phyloP scores from a whole-genome alignment of 1,140 invertebrate species.

The Zaprionus inermis region DNA sequence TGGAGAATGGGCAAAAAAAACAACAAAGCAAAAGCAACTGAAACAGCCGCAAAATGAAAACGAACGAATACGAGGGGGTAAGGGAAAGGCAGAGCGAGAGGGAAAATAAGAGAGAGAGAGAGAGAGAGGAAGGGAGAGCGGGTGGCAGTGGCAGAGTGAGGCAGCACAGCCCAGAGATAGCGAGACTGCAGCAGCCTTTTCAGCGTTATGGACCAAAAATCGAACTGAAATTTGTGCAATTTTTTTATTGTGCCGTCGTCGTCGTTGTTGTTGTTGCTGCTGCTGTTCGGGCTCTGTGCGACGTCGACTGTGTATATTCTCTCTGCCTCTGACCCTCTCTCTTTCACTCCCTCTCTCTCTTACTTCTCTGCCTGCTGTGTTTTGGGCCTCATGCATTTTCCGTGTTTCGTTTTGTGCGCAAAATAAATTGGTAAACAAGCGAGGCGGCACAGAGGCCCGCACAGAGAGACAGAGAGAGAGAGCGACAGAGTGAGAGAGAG shows the following conservation, averaged over 20 bases:
- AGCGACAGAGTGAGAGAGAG: slow-evolving; percentile 19
- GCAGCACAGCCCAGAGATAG: slow-evolving; percentile 30
- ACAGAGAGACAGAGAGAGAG: slow-evolving; percentile 11
- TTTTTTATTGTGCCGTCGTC: slow-evolving; percentile 39
- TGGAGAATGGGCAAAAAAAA: slow-evolving; percentile 10
- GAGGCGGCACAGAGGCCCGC: slow-evolving; percentile 45
- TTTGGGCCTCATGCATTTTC: slow-evolving; percentile 72
- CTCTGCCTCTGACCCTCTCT: slow-evolving; percentile 47
- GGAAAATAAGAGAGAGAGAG: not conserved
- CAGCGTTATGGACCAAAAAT: slow-evolving; percentile 76
- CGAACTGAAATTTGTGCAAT: slow-evolving; percentile 72
- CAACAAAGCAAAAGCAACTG: slow-evolving; percentile 22
- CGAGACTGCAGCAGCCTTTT: slow-evolving; percentile 33
- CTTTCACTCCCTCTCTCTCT: slow-evolving; percentile 16
- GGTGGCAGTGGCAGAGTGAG: too few species aligned
- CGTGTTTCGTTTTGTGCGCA: slow-evolving; percentile 80
- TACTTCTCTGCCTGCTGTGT: slow-evolving; percentile 14
- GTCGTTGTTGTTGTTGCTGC: not conserved
- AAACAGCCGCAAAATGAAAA: slow-evolving; percentile 42
- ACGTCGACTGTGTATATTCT: slow-evolving; percentile 60
- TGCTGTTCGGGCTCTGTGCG: slow-evolving; percentile 4
- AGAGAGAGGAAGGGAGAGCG: slow-evolving; percentile 11
- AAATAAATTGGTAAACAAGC: slow-evolving; percentile 82
- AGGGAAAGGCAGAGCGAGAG: not conserved
- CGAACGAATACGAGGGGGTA: slow-evolving; percentile 11